phyloP scores from a whole-genome alignment of 2,113 vertebrate genomes.

The Eonycteris spelaea region DNA sequence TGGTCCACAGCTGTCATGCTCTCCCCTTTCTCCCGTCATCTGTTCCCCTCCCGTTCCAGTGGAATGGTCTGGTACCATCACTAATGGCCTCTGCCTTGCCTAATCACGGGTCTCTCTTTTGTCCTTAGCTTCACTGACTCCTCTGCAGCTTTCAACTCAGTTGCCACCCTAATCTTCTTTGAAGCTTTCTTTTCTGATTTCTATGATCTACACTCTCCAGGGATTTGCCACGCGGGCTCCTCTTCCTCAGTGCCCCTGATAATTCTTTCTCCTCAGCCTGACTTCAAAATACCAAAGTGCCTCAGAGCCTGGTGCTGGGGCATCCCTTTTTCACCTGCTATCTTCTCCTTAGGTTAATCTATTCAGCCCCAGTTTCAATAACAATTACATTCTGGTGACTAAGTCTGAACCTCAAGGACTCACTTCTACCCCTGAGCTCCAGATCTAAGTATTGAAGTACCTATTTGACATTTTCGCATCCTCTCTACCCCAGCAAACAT shows the following conservation, averaged over 20 bases:
- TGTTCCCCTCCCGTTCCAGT: background rate
- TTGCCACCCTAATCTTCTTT: background rate
- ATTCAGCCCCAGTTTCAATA: background rate
- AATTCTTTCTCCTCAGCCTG: background rate
- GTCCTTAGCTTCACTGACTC: background rate
- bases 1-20: fast-evolving
- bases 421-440: background rate
- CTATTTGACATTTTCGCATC: background rate
- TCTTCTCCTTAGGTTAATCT: background rate
- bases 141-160: background rate
- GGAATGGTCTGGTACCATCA: too few species aligned
- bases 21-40: background rate
- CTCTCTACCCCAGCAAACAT: too few species aligned
- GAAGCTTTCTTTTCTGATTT: background rate
- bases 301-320: background rate
- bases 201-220: too few species aligned
- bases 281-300: background rate
- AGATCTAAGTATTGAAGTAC: background rate
- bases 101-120: background rate
- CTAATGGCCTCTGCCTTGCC: background rate
- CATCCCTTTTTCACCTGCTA: background rate
- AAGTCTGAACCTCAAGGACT: background rate
- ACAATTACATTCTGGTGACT: background rate
- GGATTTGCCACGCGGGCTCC: background rate
- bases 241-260: background rate